Evolutionary conservation across 2,113 vertebrate genomes (phyloP).

Genomic region (Paracanthobrama guichenoti): DNA sequence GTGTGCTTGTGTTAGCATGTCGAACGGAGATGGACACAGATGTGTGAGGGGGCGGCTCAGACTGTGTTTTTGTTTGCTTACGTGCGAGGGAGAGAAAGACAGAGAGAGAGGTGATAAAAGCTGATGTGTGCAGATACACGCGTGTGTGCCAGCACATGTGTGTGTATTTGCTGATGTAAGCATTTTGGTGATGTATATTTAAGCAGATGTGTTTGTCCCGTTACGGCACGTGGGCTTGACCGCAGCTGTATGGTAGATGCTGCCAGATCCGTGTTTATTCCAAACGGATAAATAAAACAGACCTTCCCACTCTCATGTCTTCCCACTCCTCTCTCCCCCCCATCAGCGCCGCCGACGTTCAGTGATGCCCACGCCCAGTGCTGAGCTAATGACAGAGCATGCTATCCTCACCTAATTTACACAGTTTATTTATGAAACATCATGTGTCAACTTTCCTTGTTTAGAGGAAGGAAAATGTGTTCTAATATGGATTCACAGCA

Average conservation of each 20-base stretch:
- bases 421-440: constrained; percentile 41
- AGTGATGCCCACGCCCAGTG: not conserved
- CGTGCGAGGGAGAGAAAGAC: constrained; percentile 31
- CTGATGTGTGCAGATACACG: not conserved
- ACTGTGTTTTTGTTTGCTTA: constrained; percentile 45
- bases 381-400: not conserved
- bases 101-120: constrained; percentile 23
- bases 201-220: constrained; percentile 22
- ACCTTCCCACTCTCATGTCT: not conserved
- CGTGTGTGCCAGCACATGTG: constrained; percentile 7
- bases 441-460: constrained; percentile 23
- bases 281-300: constrained; percentile 14
- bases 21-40: constrained; percentile 12
- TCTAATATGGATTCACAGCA: not conserved
- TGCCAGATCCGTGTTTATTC: not conserved
- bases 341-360: not conserved
- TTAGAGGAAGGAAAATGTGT: not conserved
- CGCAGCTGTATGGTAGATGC: not conserved
- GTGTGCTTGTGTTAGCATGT: constrained; percentile 16
- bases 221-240: not conserved
- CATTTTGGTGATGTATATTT: constrained; percentile 10
- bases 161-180: not conserved
- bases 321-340: constrained; percentile 17
- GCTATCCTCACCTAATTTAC: constrained; percentile 27
- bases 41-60: constrained; percentile 31